These are phyloP conservation scores for Calcarius lapponicus DNA, from an alignment of 2,797 vertebrate genomes.

Conservation along the genomic window DNA sequence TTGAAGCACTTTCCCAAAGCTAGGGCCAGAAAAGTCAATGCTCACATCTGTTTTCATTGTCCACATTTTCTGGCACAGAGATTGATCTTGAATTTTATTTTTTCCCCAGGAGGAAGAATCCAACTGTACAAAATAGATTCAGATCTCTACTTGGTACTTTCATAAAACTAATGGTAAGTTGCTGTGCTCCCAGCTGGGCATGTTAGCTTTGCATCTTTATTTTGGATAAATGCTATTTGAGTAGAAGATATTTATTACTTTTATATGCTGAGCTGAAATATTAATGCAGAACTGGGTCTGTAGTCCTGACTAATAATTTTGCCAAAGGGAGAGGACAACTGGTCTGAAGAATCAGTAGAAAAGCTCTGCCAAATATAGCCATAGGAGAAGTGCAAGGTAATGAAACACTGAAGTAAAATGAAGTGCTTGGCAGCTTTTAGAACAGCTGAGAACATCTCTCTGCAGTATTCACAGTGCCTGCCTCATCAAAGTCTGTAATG, in stretches of 20 bases:
- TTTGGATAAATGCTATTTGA: background rate
- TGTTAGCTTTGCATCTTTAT: background rate
- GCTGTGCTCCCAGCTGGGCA: background rate
- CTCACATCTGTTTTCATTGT: conserved; percentile 2
- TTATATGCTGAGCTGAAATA: background rate
- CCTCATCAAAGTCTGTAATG: background rate
- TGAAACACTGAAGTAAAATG: background rate
- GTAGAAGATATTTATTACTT: background rate
- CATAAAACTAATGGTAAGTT: background rate
- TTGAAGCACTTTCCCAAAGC: background rate
- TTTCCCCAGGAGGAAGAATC: background rate
- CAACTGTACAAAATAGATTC: background rate
- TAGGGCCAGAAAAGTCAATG: background rate
- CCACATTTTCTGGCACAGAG: background rate
- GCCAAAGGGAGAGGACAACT: background rate
- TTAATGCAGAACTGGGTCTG: background rate
- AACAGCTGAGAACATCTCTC: background rate
- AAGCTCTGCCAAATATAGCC: background rate
- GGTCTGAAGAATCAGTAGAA: background rate
- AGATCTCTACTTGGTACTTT: background rate
- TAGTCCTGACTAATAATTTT: background rate
- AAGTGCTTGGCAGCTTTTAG: background rate
- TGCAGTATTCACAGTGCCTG: background rate
- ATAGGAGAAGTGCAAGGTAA: background rate
- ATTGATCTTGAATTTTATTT: background rate